Evolutionary conservation across 2,797 vertebrate species (phyloP).

Genomic region (Sphenodon punctatus): DNA sequence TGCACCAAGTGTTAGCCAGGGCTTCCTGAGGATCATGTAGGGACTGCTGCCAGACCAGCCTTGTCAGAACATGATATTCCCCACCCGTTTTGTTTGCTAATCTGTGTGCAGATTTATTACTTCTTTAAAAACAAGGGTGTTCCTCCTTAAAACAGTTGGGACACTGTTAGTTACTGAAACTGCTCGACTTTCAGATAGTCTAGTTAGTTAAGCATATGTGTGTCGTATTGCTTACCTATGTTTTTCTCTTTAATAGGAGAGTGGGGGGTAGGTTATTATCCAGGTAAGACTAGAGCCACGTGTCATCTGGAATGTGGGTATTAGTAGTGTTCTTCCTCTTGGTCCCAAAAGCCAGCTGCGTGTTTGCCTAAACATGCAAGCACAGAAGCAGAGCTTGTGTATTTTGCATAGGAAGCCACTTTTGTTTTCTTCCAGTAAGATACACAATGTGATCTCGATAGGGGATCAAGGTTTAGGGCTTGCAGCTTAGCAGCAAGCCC

Average conservation of each 20-base stretch:
- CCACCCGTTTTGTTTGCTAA: background rate
- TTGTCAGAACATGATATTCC: slow-evolving; percentile 17
- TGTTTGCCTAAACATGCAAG: slow-evolving; percentile 47
- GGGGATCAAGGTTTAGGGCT: slow-evolving; percentile 56
- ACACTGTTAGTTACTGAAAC: background rate
- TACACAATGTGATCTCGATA: slow-evolving; percentile 52
- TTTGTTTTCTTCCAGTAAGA: slow-evolving; percentile 58
- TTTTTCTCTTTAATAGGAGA: slow-evolving; percentile 9
- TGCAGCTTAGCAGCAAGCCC: slow-evolving; percentile 14
- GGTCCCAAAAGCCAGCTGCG: background rate
- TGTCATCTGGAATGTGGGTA: background rate
- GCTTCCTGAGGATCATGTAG: too few relatives aligned
- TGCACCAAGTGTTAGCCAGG: too few relatives aligned
- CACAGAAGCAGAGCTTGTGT: slow-evolving; percentile 38
- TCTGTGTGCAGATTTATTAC: background rate
- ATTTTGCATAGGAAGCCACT: slow-evolving; percentile 55
- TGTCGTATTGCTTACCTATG: background rate
- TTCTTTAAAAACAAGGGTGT: slow-evolving; percentile 40
- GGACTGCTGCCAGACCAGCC: background rate
- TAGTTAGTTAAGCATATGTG: background rate
- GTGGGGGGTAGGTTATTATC: background rate
- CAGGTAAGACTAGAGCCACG: accelerated
- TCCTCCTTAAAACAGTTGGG: slow-evolving; percentile 38
- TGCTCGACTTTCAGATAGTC: slow-evolving; percentile 26
- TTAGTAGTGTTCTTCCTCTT: slow-evolving; percentile 7